Conservation (phyloP, 2,113 vertebrate species). For the Ptilonorhynchus violaceus region DNA sequence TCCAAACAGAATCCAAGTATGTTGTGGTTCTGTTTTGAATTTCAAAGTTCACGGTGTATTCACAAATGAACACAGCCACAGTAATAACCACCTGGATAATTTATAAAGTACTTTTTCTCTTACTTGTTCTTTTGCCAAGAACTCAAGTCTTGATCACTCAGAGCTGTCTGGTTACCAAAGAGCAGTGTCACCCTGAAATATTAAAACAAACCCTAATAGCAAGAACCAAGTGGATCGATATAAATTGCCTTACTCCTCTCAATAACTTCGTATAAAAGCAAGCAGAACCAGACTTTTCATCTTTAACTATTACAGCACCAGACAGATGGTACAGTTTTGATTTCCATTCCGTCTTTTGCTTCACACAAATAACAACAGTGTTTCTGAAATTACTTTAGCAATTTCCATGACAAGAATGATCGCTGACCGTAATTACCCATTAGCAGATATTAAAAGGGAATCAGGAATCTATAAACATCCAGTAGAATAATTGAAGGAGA, state of each 20-base stretch:
- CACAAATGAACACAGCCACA: not conserved
- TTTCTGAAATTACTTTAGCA: slow-evolving; percentile 12
- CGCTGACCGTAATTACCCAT: slow-evolving; percentile 20
- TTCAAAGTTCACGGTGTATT: not conserved
- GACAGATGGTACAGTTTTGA: not conserved
- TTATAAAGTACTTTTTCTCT: not conserved
- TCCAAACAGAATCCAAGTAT: not conserved
- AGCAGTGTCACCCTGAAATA: not conserved
- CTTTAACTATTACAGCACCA: not conserved
- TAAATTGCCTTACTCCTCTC: not conserved
- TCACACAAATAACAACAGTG: not conserved
- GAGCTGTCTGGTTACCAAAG: not conserved
- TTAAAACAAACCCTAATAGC: not conserved
- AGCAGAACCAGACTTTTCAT: not conserved
- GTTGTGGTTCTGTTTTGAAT: not conserved
- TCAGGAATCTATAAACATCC: not conserved
- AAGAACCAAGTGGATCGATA: not conserved
- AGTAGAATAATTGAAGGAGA: slow-evolving; percentile 27
- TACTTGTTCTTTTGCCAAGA: not conserved
- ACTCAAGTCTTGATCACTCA: not conserved
- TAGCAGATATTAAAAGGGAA: slow-evolving; percentile 28
- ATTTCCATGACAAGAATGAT: not conserved
- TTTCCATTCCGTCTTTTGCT: not conserved
- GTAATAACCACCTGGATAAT: not conserved
- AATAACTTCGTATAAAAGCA: not conserved